Conservation (phyloP, 2,888 invertebrate species). For the Lasioglossum vierecki region DNA sequence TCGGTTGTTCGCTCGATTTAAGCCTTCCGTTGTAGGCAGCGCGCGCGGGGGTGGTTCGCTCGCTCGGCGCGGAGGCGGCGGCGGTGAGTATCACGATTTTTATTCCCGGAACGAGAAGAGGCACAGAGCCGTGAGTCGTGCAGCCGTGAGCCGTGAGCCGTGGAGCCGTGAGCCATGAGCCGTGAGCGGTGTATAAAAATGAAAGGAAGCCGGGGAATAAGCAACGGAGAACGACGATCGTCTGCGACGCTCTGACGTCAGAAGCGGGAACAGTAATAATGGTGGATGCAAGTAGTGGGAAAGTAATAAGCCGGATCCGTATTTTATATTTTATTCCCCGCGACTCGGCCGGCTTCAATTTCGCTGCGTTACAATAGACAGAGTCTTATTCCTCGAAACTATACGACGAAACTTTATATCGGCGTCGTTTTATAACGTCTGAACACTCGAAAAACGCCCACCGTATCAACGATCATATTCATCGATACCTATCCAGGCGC, state of each 20-base stretch:
- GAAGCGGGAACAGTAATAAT: conserved; percentile 48
- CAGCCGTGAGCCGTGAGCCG: neutral
- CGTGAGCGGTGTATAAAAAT: conserved; percentile 19
- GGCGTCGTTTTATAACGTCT: conserved; percentile 27
- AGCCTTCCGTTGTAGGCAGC: neutral
- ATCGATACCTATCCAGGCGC: neutral
- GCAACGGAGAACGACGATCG: conserved; percentile 17
- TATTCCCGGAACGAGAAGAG: conserved; percentile 19
- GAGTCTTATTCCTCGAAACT: conserved; percentile 39
- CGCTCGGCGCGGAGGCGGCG: neutral
- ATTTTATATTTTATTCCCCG: conserved; percentile 60
- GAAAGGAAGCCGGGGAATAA: conserved; percentile 5
- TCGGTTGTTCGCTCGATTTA: neutral
- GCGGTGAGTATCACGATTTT: conserved; percentile 10
- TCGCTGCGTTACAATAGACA: conserved; percentile 47
- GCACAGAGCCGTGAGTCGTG: neutral
- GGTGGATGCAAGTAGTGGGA: conserved; percentile 45
- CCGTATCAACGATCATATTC: conserved; percentile 9
- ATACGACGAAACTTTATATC: conserved; percentile 24
- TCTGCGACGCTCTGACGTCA: conserved; percentile 41
- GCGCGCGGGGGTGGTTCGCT: neutral
- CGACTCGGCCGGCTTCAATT: conserved; percentile 51
- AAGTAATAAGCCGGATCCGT: conserved; percentile 61
- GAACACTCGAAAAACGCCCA: conserved; percentile 17
- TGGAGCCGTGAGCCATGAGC: neutral